These are phyloP conservation scores for Cirrhinus molitorella DNA, from an alignment of 2,797 vertebrate species.

Conservation along the genomic window DNA sequence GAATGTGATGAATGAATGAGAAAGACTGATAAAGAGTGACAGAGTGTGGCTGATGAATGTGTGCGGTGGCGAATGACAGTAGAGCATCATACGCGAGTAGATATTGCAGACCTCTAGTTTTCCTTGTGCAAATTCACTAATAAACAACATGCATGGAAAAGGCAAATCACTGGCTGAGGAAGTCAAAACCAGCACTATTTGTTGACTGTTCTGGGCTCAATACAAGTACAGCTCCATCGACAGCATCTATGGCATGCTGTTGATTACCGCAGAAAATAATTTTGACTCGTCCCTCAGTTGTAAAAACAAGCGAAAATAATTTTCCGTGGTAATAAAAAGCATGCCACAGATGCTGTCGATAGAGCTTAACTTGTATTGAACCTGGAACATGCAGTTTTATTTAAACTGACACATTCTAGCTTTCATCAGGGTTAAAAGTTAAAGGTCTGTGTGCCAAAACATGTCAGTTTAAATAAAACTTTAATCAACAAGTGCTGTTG, in stretches of 20 bases:
- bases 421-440: slow-evolving; percentile 3
- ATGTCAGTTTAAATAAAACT: slow-evolving; percentile 20
- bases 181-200: background rate
- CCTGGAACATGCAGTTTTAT: slow-evolving; percentile 26
- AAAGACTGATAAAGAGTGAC: slow-evolving; percentile 5
- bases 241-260: background rate
- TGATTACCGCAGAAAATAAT: background rate
- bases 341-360: slow-evolving; percentile 7
- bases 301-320: background rate
- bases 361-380: background rate
- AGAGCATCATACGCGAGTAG: background rate
- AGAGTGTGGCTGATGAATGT: slow-evolving; percentile 22
- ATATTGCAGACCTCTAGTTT: background rate
- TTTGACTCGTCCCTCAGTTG: background rate
- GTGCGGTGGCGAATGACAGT: background rate
- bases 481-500: background rate
- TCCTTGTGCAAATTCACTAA: background rate
- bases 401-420: slow-evolving; percentile 7
- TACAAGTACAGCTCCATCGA: background rate
- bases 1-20: slow-evolving; percentile 40
- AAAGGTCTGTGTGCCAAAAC: slow-evolving; percentile 18
- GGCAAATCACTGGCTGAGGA: background rate
- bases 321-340: background rate
- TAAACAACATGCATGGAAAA: background rate
- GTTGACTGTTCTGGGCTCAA: slow-evolving; percentile 2